Evolutionary conservation across 92 coral and sea anemone genomes (phyloP).

Genomic region (Zoanthus gigantus): DNA sequence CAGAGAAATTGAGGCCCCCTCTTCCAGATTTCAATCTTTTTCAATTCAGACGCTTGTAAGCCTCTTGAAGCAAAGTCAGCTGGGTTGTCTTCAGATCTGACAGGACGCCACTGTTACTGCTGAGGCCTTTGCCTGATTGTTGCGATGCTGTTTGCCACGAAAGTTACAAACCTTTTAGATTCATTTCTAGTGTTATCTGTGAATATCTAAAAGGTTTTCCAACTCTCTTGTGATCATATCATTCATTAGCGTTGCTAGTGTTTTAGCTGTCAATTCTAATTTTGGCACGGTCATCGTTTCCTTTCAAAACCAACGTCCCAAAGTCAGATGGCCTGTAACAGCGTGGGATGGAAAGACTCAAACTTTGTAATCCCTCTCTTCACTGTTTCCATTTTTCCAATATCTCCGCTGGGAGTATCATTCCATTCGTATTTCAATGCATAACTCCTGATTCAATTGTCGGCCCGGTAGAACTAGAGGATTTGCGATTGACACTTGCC

Average conservation of each 20-base stretch:
- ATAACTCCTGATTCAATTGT: constrained; percentile 64
- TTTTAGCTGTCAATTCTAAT: constrained; percentile 46
- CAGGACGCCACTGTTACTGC: constrained; percentile 50
- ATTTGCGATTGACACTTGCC: constrained; percentile 42
- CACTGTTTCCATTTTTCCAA: constrained; percentile 54
- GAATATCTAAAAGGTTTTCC: constrained; percentile 36
- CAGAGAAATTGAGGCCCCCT: constrained; percentile 63
- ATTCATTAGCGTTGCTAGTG: constrained; percentile 51
- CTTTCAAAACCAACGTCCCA: neutral
- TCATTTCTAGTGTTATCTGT: constrained; percentile 40
- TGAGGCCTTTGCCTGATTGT: constrained; percentile 26
- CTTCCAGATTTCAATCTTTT: constrained; percentile 65
- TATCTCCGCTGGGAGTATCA: constrained; percentile 48
- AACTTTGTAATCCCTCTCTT: neutral
- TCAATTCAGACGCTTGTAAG: constrained; percentile 49
- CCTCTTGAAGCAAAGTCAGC: constrained; percentile 66
- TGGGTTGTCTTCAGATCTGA: constrained; percentile 61
- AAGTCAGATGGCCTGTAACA: too few relatives aligned
- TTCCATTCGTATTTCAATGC: constrained; percentile 59
- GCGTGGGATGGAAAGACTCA: too few relatives aligned
- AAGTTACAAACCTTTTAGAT: constrained; percentile 42
- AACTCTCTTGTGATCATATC: constrained; percentile 49
- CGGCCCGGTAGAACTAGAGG: constrained; percentile 64
- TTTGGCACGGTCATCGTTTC: constrained; percentile 59
- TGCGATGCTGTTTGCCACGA: constrained; percentile 46